A percentile compares a stretch with the other conserved stretches of the same genome.
Conservation (phyloP, 2,113 vertebrate species). For the Elephas maximus region DNA sequence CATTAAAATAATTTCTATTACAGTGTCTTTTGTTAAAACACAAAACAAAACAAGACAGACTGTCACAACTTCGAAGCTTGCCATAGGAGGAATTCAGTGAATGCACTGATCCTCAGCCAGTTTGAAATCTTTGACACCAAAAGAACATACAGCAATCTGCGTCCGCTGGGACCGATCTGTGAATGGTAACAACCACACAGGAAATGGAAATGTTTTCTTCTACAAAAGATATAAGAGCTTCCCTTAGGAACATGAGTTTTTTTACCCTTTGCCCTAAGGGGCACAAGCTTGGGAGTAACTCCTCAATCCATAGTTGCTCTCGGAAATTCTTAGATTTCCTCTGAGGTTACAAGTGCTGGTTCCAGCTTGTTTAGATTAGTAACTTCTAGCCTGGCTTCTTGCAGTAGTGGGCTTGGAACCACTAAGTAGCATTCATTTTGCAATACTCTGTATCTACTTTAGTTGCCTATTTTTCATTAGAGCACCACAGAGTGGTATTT, state of each 20-base stretch:
- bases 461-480: neutral
- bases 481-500: neutral
- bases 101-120: neutral
- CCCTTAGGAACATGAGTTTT: conserved; percentile 58
- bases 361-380: conserved; percentile 63
- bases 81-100: conserved; percentile 41
- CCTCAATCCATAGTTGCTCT: conserved; percentile 8
- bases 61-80: conserved; percentile 26
- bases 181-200: conserved; percentile 37
- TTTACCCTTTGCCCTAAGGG: conserved; percentile 81
- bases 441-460: neutral
- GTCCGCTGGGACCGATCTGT: conserved; percentile 49
- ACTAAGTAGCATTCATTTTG: neutral
- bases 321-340: conserved; percentile 70
- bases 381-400: conserved; percentile 57
- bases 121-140: neutral
- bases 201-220: conserved; percentile 70
- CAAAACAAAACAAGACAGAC: conserved; percentile 65
- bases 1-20: conserved; percentile 42
- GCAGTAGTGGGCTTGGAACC: neutral
- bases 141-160: conserved; percentile 53
- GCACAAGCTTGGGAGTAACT: conserved; percentile 48
- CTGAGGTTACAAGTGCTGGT: conserved; percentile 52
- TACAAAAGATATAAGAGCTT: conserved; percentile 64
- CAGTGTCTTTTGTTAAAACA: conserved; percentile 6